Conservation (phyloP, 2,113 vertebrate genomes). For the Nansenia antarctica region DNA sequence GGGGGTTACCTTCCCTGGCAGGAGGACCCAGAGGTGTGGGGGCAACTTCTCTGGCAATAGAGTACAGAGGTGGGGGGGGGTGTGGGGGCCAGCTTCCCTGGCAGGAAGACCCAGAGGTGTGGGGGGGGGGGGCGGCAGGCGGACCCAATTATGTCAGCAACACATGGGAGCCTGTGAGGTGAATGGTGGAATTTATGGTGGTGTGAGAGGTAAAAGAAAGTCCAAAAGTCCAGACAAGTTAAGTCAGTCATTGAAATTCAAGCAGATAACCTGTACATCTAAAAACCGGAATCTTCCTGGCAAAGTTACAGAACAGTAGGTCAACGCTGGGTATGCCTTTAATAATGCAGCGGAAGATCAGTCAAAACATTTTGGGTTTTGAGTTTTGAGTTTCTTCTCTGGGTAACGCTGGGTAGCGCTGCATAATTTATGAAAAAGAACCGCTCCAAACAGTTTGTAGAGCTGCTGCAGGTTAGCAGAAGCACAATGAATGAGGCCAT, state of each 20-base stretch:
- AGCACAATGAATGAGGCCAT: conserved; percentile 33
- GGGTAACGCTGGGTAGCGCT: conserved; percentile 67
- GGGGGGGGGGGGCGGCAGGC: neutral
- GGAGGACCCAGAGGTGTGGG: neutral
- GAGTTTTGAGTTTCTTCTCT: conserved; percentile 23
- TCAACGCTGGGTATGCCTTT: conserved; percentile 13
- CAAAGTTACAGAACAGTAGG: neutral
- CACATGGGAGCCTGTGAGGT: conserved; percentile 37
- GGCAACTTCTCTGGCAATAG: conserved; percentile 49
- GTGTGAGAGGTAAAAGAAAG: neutral
- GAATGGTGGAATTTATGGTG: conserved; percentile 2
- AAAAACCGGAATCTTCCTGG: too few species aligned
- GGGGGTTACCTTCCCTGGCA: conserved; percentile 44
- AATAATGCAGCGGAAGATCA: conserved; percentile 57
- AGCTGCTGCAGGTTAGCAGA: conserved; percentile 41
- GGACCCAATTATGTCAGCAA: neutral
- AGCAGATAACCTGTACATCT: neutral
- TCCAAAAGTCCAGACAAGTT: neutral
- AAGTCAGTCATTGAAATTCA: neutral
- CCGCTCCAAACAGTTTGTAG: conserved; percentile 44
- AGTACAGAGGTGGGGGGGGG: conserved; percentile 53
- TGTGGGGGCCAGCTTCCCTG: conserved; percentile 40
- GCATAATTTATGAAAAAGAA: conserved; percentile 64
- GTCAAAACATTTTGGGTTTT: conserved; percentile 47
- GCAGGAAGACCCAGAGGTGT: conserved; percentile 25